Conservation (phyloP, 2,113 vertebrate species). For the Ondatra zibethicus region DNA sequence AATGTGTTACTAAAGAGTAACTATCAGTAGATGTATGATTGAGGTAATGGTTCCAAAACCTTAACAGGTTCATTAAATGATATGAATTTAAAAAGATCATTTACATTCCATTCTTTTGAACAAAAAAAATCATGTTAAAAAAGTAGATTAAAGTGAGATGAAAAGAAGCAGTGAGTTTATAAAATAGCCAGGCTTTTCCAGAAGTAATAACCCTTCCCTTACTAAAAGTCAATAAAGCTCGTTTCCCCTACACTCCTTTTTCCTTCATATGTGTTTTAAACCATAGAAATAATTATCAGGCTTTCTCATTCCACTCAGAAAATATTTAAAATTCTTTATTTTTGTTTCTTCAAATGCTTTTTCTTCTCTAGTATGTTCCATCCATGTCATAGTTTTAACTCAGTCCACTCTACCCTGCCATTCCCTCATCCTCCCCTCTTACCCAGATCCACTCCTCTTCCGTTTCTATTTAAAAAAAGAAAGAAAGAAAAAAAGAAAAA, state of each 20-base stretch:
- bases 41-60: not conserved
- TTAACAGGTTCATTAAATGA: not conserved
- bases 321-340: not conserved
- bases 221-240: not conserved
- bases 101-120: not conserved
- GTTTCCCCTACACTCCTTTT: not conserved
- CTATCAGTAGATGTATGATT: not conserved
- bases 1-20: not conserved
- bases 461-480: not conserved
- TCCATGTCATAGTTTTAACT: not conserved
- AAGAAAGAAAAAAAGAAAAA: not conserved
- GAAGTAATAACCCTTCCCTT: not conserved
- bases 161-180: not conserved
- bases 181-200: not conserved
- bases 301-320: not conserved
- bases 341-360: not conserved
- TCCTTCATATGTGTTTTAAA: not conserved
- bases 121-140: not conserved
- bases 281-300: accelerated
- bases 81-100: not conserved
- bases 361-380: not conserved
- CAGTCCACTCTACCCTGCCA: not conserved
- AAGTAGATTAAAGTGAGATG: not conserved
- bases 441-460: not conserved
- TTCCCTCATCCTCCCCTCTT: not conserved